phyloP scores from a whole-genome alignment of 2,113 vertebrate genomes.

The Asarcornis scutulata region DNA sequence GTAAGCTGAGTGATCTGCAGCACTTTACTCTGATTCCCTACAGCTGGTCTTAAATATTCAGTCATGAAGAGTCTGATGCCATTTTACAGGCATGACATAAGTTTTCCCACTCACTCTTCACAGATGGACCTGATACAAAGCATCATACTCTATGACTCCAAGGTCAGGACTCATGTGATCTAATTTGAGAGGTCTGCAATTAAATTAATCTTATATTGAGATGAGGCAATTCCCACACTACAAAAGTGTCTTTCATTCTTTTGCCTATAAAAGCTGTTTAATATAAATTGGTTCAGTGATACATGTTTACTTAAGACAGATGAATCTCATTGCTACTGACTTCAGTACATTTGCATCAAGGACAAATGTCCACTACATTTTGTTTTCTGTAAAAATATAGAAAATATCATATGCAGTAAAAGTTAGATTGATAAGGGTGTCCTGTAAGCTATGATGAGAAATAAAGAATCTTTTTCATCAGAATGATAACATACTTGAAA shows the following conservation, averaged over 20 bases:
- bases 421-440: background rate
- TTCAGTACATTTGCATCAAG: background rate
- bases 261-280: background rate
- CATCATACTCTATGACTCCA: background rate
- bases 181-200: background rate
- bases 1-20: background rate
- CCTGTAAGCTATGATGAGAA: background rate
- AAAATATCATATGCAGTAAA: background rate
- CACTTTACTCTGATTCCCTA: background rate
- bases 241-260: background rate
- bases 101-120: background rate
- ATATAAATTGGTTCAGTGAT: background rate
- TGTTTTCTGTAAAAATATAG: background rate
- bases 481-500: background rate
- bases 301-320: background rate
- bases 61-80: background rate
- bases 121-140: background rate
- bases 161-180: background rate
- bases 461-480: background rate
- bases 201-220: background rate
- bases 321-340: background rate
- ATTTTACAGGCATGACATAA: background rate
- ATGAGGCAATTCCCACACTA: background rate
- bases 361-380: background rate
- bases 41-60: background rate